A percentile compares a stretch with the other conserved stretches of the same genome.
Conservation (phyloP, 2,113 vertebrate genomes). For the Rattus rattus region DNA sequence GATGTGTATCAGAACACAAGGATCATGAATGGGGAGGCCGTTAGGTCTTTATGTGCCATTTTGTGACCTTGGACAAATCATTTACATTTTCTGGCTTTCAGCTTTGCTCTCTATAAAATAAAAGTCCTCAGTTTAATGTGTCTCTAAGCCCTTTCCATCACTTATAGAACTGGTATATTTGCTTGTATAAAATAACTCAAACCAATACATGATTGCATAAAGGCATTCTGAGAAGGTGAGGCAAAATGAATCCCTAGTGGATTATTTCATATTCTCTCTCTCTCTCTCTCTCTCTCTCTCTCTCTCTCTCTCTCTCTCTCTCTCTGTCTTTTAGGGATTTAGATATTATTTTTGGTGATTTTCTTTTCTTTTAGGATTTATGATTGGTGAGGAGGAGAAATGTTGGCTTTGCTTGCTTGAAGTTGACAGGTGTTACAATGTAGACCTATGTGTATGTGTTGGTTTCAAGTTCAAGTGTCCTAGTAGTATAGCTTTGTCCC, state of each 20-base stretch:
- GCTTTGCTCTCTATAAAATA: slow-evolving; percentile 15
- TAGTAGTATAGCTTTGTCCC: not conserved
- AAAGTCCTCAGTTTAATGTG: not conserved
- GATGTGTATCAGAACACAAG: not conserved
- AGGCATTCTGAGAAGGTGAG: not conserved
- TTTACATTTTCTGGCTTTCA: not conserved
- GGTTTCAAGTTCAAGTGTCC: not conserved
- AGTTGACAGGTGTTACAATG: not conserved
- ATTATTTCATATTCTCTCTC: not conserved
- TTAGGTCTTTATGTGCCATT: not conserved
- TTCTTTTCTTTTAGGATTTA: not conserved
- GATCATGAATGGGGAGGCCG: not conserved
- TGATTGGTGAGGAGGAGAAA: not conserved
- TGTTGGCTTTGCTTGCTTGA: not conserved
- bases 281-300: not conserved
- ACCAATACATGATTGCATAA: not conserved
- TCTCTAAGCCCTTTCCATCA: not conserved
- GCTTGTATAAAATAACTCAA: not conserved
- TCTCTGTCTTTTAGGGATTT: not conserved
- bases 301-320: too few species aligned
- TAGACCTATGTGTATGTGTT: not conserved
- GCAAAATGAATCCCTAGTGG: not conserved
- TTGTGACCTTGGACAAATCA: slow-evolving; percentile 15
- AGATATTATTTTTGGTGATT: not conserved
- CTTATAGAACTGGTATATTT: not conserved